These are phyloP conservation scores for Nymphalis polychloros DNA, from an alignment of 2,888 invertebrate genomes.

Conservation along the genomic window DNA sequence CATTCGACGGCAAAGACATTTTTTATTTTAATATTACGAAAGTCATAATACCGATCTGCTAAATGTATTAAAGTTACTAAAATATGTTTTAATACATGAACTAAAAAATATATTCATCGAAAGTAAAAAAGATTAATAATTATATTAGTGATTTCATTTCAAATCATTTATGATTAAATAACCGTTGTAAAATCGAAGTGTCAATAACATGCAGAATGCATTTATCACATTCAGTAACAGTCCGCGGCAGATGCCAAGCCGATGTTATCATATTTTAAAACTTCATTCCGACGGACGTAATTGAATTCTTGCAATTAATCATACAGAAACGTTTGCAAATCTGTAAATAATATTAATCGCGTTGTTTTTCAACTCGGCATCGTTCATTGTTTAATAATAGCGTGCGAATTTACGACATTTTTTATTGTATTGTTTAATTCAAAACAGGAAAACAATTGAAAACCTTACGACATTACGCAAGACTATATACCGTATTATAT, in stretches of 20 bases:
- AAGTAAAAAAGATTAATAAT: too few species aligned
- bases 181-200: not conserved
- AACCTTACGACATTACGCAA: too few species aligned
- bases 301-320: slow-evolving; percentile 28
- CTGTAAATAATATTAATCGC: slow-evolving; percentile 21
- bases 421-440: slow-evolving; percentile 15
- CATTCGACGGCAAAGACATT: too few species aligned
- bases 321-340: slow-evolving; percentile 6
- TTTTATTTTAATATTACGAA: too few species aligned
- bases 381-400: slow-evolving; percentile 26
- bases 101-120: too few species aligned
- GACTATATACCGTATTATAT: too few species aligned
- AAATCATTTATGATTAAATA: too few species aligned
- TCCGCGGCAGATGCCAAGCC: not conserved
- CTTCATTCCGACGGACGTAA: slow-evolving; percentile 12
- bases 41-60: too few species aligned
- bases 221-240: not conserved
- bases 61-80: too few species aligned
- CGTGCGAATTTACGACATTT: slow-evolving; percentile 23
- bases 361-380: not conserved
- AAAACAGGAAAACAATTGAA: not conserved
- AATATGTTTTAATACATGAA: too few species aligned
- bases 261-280: slow-evolving; percentile 7
- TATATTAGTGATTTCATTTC: too few species aligned
- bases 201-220: not conserved